These are phyloP conservation scores for Oryzias sinensis DNA, from an alignment of 2,797 vertebrate species.

Conservation along the genomic window DNA sequence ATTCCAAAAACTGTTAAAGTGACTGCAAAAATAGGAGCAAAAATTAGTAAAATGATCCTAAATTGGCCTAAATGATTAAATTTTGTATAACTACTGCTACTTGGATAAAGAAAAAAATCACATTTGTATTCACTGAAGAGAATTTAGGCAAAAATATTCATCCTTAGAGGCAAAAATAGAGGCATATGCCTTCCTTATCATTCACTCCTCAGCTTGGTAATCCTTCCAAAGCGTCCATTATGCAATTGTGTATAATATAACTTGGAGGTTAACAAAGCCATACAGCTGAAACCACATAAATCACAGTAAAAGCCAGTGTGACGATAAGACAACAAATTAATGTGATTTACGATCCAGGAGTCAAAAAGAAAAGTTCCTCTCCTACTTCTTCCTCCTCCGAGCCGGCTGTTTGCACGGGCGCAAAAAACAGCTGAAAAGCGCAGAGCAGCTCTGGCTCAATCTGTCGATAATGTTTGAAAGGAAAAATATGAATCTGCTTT, in stretches of 20 bases:
- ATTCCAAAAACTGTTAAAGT: too few species aligned
- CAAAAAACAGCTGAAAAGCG: conserved; percentile 67
- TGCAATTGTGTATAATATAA: conserved; percentile 66
- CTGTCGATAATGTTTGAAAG: conserved; percentile 76
- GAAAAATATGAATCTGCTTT: conserved; percentile 42
- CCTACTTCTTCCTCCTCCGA: conserved; percentile 67
- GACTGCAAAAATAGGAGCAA: too few species aligned
- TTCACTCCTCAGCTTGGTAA: conserved; percentile 21
- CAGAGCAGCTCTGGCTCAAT: conserved; percentile 41
- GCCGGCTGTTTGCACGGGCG: conserved; percentile 70
- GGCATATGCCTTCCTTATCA: conserved; percentile 21
- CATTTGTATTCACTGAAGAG: neutral
- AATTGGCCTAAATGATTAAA: too few species aligned
- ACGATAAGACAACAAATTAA: conserved; percentile 87
- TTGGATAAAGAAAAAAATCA: neutral
- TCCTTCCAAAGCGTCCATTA: conserved; percentile 39
- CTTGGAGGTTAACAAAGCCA: conserved; percentile 75
- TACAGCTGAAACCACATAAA: conserved; percentile 84
- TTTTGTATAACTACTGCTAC: too few species aligned
- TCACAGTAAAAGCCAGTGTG: conserved; percentile 80
- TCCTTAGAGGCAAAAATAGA: neutral
- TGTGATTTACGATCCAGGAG: conserved; percentile 89
- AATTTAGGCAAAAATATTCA: neutral
- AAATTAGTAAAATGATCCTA: too few species aligned
- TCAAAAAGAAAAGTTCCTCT: conserved; percentile 80